phyloP scores from a whole-genome alignment of 2,888 invertebrate genomes.

The Agonopterix alstromeriana region DNA sequence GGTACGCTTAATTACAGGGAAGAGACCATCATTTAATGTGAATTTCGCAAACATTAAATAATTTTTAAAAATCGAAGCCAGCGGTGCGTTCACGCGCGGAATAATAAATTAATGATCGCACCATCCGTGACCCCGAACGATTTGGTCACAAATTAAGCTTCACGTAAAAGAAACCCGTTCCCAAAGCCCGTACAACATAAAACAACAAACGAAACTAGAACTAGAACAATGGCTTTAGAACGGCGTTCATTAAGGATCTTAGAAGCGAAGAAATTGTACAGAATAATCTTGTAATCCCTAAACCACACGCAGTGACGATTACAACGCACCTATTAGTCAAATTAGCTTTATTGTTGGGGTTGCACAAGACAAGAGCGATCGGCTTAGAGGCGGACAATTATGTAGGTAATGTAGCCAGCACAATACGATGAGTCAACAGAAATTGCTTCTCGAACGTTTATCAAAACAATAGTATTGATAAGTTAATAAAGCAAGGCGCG shows the following conservation, averaged over 20 bases:
- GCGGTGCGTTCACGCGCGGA: conserved; percentile 57
- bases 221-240: conserved; percentile 64
- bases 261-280: conserved; percentile 43
- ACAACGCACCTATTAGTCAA: conserved; percentile 76
- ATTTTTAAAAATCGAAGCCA: conserved; percentile 54
- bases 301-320: conserved; percentile 74
- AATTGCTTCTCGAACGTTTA: conserved; percentile 66
- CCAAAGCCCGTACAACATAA: conserved; percentile 12
- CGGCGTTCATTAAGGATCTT: conserved; percentile 56
- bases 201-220: conserved; percentile 26
- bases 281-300: conserved; percentile 64
- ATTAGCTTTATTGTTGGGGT: conserved; percentile 74
- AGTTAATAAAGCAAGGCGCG: conserved; percentile 71
- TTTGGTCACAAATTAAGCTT: conserved; percentile 8
- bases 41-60: conserved; percentile 70
- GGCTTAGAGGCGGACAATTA: conserved; percentile 71
- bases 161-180: not conserved
- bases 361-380: conserved; percentile 59
- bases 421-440: conserved; percentile 73
- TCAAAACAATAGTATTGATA: conserved; percentile 77
- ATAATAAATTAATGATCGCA: conserved; percentile 60
- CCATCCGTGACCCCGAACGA: conserved; percentile 24
- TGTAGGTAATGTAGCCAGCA: conserved; percentile 52
- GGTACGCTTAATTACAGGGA: conserved; percentile 66
- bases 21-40: conserved; percentile 64